phyloP scores from a whole-genome alignment of 2,113 vertebrate species.

The Chaetops frenatus region DNA sequence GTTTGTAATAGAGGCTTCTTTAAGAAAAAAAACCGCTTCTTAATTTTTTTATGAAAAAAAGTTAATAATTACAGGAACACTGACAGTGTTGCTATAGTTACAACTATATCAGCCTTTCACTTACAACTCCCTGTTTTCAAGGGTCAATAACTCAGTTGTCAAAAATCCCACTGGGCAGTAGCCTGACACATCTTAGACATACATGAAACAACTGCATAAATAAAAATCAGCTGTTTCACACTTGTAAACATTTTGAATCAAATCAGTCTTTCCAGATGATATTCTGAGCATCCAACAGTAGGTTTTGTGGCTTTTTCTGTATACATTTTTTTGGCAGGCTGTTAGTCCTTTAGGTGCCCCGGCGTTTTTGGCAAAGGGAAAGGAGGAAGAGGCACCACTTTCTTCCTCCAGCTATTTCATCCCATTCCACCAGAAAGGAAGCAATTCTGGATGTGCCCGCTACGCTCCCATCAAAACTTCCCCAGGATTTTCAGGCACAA shows the following conservation, averaged over 20 bases:
- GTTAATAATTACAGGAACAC: constrained; percentile 61
- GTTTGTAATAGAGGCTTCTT: not conserved
- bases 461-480: not conserved
- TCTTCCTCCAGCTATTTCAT: not conserved
- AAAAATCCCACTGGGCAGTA: constrained; percentile 62
- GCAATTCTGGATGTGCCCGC: not conserved
- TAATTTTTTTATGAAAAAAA: constrained; percentile 48
- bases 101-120: constrained; percentile 56
- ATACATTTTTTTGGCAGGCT: not conserved
- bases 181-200: constrained; percentile 38
- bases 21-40: not conserved
- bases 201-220: constrained; percentile 36
- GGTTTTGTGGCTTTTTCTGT: not conserved
- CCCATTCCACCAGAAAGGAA: not conserved
- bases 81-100: constrained; percentile 66
- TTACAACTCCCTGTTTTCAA: constrained; percentile 51
- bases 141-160: constrained; percentile 65
- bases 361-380: not conserved
- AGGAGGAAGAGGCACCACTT: not conserved
- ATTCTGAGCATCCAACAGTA: not conserved
- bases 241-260: not conserved
- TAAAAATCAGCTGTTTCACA: not conserved
- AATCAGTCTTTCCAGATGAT: not conserved
- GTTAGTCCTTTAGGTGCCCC: not conserved
- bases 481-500: constrained; percentile 36